These are phyloP conservation scores for Nasalis larvatus DNA, from an alignment of 2,113 vertebrate genomes.

Conservation along the genomic window DNA sequence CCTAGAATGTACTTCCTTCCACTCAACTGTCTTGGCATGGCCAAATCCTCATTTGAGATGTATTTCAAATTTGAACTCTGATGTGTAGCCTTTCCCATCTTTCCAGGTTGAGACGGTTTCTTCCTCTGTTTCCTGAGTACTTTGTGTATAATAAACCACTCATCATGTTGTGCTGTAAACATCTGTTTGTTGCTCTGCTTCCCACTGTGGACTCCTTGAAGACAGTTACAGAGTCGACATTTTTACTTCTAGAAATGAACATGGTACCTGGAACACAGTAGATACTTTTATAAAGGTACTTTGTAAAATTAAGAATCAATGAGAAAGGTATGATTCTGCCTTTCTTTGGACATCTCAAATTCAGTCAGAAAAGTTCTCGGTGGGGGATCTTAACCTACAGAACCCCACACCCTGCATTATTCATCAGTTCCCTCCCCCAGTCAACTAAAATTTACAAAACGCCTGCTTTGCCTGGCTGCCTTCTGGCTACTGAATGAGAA, in stretches of 20 bases:
- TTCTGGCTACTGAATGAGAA: not conserved
- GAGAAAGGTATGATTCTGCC: not conserved
- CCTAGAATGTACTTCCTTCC: not conserved
- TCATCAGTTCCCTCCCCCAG: not conserved
- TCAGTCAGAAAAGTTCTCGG: not conserved
- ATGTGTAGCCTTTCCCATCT: not conserved
- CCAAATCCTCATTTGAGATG: not conserved
- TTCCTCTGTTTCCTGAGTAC: not conserved
- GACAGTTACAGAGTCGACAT: not conserved
- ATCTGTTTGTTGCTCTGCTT: not conserved
- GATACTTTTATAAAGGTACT: not conserved
- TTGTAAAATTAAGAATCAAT: not conserved
- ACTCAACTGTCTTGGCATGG: not conserved
- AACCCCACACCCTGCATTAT: no score
- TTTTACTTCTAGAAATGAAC: slow-evolving; percentile 24
- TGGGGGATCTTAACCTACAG: not conserved
- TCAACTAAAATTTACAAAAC: not conserved
- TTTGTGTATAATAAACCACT: not conserved
- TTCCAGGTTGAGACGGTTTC: not conserved
- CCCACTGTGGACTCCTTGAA: not conserved
- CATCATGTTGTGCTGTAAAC: not conserved
- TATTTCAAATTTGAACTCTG: not conserved
- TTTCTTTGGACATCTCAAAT: not conserved
- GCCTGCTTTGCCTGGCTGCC: not conserved
- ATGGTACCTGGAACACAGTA: not conserved